Base-by-base conservation (phyloP, 2,113 vertebrate species). In the Neolamprologus brichardi region DNA sequence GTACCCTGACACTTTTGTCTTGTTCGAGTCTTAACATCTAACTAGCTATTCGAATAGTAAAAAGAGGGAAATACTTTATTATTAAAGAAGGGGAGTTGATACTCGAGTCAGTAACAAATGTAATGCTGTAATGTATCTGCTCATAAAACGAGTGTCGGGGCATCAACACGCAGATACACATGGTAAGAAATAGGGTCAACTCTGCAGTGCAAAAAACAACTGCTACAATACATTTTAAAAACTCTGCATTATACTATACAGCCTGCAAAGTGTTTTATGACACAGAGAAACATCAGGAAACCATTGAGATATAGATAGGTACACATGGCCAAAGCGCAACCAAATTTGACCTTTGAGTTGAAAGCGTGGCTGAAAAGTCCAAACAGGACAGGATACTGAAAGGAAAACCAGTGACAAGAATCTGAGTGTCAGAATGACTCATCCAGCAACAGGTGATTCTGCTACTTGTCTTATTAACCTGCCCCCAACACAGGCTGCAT, bases 391-490 rank as follows among this genome's bases (percentile, higher is more conserved):
- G 6, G 20, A n/a, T 20, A 17, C 13, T 79, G 70, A 79, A 79
- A 80, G 87, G 34, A 83, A 84, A 84, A 81, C 87, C 41, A 72
- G 52, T 79, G 67, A 49, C 18, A 56, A 84, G 79, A 10, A 17
- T 30, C 8, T 51, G 23, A 81, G 54, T 3, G 20, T 51, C 17
- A 81, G 51, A 44, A 79, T 90, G 89, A 93, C 79, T 79, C 86
- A 87, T 88, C 52, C 51, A 23, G 18, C n/a, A 17, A 20, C 4
- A 8, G 34, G 12, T 58, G 52, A 85, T 34, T 1, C 7, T 15
- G 18, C 34, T 44, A 14, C 9, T 7, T 17, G 39, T 78, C 2
- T 6, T 34, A 46, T 53, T 56, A 20, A 82, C 12, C 4, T 11
- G 4, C 25, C 25, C 34, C 17, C 17, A 81, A 17, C 17, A 32